Percentiles rank a stretch among this genome's conserved stretches.
These are phyloP conservation scores for Hyphantria cunea DNA, from an alignment of 1,140 invertebrate genomes.

Conservation along the genomic window DNA sequence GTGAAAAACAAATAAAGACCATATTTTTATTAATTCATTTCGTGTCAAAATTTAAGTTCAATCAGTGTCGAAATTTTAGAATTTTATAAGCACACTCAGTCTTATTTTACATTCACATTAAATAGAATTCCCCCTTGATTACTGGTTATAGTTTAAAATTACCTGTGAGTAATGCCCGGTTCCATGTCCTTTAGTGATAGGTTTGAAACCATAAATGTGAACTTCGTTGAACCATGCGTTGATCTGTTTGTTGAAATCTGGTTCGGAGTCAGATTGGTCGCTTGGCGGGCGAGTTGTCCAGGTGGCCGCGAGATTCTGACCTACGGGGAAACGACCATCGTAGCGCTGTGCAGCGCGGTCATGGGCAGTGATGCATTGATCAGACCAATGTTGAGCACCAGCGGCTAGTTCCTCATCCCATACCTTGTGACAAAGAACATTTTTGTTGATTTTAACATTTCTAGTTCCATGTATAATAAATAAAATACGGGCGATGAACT, in stretches of 20 bases:
- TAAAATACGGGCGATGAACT: neutral
- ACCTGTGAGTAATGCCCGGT: conserved; percentile 94
- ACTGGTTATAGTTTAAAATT: conserved; percentile 24
- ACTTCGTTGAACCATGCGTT: conserved; percentile 92
- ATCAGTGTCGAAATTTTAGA: too few relatives aligned
- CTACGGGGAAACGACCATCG: conserved; percentile 88
- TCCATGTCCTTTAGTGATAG: conserved; percentile 84
- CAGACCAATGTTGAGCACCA: conserved; percentile 91
- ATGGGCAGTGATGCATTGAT: conserved; percentile 89
- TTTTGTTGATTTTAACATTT: neutral
- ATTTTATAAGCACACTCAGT: too few relatives aligned
- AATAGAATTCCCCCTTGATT: neutral
- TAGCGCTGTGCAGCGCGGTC: conserved; percentile 82
- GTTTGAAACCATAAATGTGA: conserved; percentile 85
- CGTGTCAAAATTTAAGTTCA: too few relatives aligned
- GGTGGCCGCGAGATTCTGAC: conserved; percentile 91
- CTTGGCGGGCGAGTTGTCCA: conserved; percentile 88
- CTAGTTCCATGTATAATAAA: too few relatives aligned
- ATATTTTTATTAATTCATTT: too few relatives aligned
- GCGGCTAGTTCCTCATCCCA: conserved; percentile 94
- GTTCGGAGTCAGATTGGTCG: conserved; percentile 81
- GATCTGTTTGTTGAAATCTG: conserved; percentile 89
- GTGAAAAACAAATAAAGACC: too few relatives aligned
- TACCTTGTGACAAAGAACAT: conserved; percentile 76
- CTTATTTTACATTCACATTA: neutral